A percentile compares a stretch with the other conserved stretches of the same genome.
phyloP scores from a whole-genome alignment of 2,113 vertebrate genomes.

The Osmerus eperlanus region DNA sequence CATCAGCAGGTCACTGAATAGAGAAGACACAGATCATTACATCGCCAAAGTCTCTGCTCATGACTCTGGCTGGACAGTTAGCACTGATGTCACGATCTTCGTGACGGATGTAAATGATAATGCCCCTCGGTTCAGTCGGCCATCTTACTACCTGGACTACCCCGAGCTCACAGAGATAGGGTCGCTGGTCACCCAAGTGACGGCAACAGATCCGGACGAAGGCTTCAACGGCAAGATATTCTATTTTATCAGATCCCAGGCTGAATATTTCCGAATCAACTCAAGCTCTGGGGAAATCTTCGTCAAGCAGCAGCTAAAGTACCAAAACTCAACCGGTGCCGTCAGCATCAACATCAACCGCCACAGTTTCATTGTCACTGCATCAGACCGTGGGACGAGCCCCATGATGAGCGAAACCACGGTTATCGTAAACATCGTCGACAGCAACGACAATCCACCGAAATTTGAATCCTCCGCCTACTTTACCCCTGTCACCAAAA shows the following conservation, averaged over 20 bases:
- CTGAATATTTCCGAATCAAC: slow-evolving; percentile 93
- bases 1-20: slow-evolving; percentile 87
- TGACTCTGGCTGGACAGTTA: slow-evolving; percentile 96
- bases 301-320: slow-evolving; percentile 88
- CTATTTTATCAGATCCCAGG: slow-evolving; percentile 94
- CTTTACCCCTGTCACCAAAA: slow-evolving; percentile 93
- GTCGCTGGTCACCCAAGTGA: slow-evolving; percentile 83
- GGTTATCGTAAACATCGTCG: slow-evolving; percentile 88
- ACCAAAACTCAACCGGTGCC: slow-evolving; percentile 81
- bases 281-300: slow-evolving; percentile 88
- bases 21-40: slow-evolving; percentile 90
- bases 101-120: slow-evolving; percentile 95
- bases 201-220: slow-evolving; percentile 86
- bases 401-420: slow-evolving; percentile 91
- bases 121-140: slow-evolving; percentile 84
- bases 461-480: slow-evolving; percentile 78
- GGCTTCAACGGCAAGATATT: slow-evolving; percentile 90
- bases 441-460: slow-evolving; percentile 92
- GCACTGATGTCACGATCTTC: slow-evolving; percentile 93
- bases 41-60: slow-evolving; percentile 90
- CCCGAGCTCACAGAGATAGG: slow-evolving; percentile 86
- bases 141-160: slow-evolving; percentile 93
- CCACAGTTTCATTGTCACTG: slow-evolving; percentile 93
- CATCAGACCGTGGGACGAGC: slow-evolving; percentile 86
- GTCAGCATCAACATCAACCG: slow-evolving; percentile 86